A percentile compares a stretch with the other conserved stretches of the same genome.
These are phyloP conservation scores for Busseola fusca DNA, from an alignment of 2,888 invertebrate species.

Conservation along the genomic window DNA sequence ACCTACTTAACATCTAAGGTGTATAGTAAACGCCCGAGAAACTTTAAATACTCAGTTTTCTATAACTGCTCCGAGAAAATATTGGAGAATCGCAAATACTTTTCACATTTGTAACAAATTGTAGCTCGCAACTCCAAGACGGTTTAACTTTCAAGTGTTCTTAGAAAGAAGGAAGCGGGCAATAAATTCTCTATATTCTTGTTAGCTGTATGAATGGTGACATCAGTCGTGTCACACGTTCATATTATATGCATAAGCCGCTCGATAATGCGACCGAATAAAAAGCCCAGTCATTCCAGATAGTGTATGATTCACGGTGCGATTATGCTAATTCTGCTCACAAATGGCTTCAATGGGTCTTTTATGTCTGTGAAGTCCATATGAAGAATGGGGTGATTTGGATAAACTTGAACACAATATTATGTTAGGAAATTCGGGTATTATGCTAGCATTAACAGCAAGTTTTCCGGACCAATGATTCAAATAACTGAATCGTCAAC, in stretches of 20 bases:
- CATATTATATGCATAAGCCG: conserved; percentile 49
- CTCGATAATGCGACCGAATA: conserved; percentile 50
- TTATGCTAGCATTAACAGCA: conserved; percentile 25
- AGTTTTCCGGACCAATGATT: conserved; percentile 54
- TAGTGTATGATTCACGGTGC: conserved; percentile 51
- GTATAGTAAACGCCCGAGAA: conserved; percentile 2
- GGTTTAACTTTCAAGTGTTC: conserved; percentile 45
- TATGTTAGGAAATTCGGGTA: conserved; percentile 21
- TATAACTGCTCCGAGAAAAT: conserved; percentile 25
- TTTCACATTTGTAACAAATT: conserved; percentile 46
- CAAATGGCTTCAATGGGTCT: conserved; percentile 42
- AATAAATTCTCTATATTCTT: conserved; percentile 57
- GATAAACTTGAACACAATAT: conserved; percentile 31
- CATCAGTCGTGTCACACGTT: conserved; percentile 53
- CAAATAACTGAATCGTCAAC: conserved; percentile 33
- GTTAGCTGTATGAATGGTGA: conserved; percentile 53
- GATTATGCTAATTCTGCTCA: conserved; percentile 50
- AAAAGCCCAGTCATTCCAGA: conserved; percentile 48
- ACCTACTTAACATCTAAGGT: neutral
- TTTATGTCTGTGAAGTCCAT: conserved; percentile 34
- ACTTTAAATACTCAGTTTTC: conserved; percentile 18
- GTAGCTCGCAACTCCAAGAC: conserved; percentile 38
- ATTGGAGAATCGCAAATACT: conserved; percentile 42
- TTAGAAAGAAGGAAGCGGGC: conserved; percentile 50
- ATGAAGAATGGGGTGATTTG: conserved; percentile 35